A percentile compares a stretch with the other conserved stretches of the same genome.
Evolutionary conservation across 2,797 vertebrate genomes (phyloP).

Genomic region (Acrossocheilus wenchowensis): DNA sequence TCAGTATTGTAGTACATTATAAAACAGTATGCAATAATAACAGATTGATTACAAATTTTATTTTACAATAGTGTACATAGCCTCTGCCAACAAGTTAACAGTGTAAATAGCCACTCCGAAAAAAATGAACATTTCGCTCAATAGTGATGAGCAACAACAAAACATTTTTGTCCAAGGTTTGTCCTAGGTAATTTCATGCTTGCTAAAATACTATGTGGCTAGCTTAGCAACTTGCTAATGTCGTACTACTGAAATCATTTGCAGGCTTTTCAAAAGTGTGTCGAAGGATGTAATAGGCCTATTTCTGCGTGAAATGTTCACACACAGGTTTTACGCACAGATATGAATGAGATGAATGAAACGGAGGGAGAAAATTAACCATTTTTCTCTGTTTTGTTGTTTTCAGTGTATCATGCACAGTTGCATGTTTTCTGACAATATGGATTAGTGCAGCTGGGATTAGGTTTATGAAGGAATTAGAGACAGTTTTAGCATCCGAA

Average conservation of each 20-base stretch:
- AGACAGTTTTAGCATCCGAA: constrained; percentile 49
- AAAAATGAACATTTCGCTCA: background rate
- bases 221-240: background rate
- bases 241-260: background rate
- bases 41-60: too few species aligned
- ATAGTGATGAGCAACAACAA: background rate
- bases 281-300: background rate
- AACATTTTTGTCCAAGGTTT: background rate
- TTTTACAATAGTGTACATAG: too few species aligned
- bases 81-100: too few species aligned
- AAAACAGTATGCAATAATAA: too few species aligned
- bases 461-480: constrained; percentile 49
- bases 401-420: constrained; percentile 18
- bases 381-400: constrained; percentile 15
- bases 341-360: constrained; percentile 23
- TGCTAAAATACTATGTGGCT: background rate
- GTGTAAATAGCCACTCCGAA: too few species aligned
- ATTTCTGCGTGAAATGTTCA: background rate
- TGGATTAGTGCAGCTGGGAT: constrained; percentile 54
- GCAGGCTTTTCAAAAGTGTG: background rate
- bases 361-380: background rate
- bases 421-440: constrained; percentile 29
- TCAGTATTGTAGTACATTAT: too few species aligned
- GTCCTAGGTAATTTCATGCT: background rate
- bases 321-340: background rate